These are phyloP conservation scores for Toxostoma redivivum DNA, from an alignment of 2,113 vertebrate genomes.

Conservation along the genomic window DNA sequence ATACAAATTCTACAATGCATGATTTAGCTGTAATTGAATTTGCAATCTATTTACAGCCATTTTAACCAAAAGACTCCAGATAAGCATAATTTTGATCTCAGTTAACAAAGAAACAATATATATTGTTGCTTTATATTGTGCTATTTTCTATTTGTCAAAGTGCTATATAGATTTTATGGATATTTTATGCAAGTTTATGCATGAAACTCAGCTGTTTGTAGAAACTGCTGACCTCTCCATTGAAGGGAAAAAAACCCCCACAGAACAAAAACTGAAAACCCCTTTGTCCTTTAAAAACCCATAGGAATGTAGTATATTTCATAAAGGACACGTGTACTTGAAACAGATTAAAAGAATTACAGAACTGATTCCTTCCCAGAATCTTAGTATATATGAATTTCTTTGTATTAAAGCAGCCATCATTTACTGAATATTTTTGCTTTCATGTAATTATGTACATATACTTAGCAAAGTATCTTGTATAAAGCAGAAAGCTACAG, in stretches of 20 bases:
- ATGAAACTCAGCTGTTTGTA: slow-evolving; percentile 34
- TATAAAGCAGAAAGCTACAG: slow-evolving; percentile 27
- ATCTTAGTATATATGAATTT: neutral
- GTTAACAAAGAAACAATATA: slow-evolving; percentile 12
- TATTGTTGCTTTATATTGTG: slow-evolving; percentile 10
- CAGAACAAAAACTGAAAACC: neutral
- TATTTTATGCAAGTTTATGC: slow-evolving; percentile 48
- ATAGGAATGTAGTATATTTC: neutral
- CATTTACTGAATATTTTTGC: slow-evolving; percentile 12
- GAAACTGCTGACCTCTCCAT: slow-evolving; percentile 13
- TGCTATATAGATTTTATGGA: slow-evolving; percentile 42
- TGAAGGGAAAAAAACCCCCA: neutral
- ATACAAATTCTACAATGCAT: neutral
- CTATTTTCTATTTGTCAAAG: slow-evolving; percentile 33
- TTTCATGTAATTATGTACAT: slow-evolving; percentile 40
- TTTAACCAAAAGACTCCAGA: slow-evolving; percentile 8
- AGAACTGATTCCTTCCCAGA: neutral
- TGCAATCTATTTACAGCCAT: neutral
- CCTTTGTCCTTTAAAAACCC: slow-evolving; percentile 7
- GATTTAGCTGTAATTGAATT: slow-evolving; percentile 19
- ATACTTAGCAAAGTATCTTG: slow-evolving; percentile 15
- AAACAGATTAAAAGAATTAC: neutral
- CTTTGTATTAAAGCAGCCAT: slow-evolving; percentile 12
- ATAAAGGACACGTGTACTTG: neutral
- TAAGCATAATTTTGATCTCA: neutral